phyloP scores from a whole-genome alignment of 2,888 invertebrate genomes.

The Cosmorhoe ocellata region DNA sequence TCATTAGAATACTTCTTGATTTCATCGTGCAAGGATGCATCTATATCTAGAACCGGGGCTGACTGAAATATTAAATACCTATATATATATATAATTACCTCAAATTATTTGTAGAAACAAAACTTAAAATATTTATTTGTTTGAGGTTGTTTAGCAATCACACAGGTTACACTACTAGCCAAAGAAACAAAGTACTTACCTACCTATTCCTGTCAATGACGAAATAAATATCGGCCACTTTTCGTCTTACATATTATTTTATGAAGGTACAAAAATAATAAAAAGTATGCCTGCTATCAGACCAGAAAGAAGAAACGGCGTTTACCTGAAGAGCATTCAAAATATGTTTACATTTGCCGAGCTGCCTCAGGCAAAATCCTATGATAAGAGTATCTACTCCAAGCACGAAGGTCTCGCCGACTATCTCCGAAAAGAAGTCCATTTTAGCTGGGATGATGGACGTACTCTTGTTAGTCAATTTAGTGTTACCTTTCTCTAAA shows the following conservation, averaged over 20 bases:
- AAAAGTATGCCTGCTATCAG: too few relatives aligned
- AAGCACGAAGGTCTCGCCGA: slow-evolving; percentile 87
- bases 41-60: slow-evolving; percentile 87
- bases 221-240: too few relatives aligned
- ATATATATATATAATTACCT: too few relatives aligned
- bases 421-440: slow-evolving; percentile 86
- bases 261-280: too few relatives aligned
- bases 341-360: slow-evolving; percentile 88
- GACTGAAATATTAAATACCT: slow-evolving; percentile 76
- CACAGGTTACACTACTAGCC: too few relatives aligned
- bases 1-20: slow-evolving; percentile 84
- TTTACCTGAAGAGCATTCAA: slow-evolving; percentile 87
- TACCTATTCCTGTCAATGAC: too few relatives aligned
- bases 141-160: too few relatives aligned
- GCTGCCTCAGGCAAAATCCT: slow-evolving; percentile 88
- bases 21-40: slow-evolving; percentile 83
- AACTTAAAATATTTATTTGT: too few relatives aligned
- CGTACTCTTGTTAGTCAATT: slow-evolving; percentile 5
- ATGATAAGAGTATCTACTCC: slow-evolving; percentile 89
- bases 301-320: background rate
- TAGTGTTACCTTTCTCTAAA: background rate
- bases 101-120: too few relatives aligned
- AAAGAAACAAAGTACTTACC: too few relatives aligned
- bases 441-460: slow-evolving; percentile 48
- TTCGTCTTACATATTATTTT: too few relatives aligned